phyloP scores from a whole-genome alignment of 2,888 invertebrate species.

The Pollenia amentaria region DNA sequence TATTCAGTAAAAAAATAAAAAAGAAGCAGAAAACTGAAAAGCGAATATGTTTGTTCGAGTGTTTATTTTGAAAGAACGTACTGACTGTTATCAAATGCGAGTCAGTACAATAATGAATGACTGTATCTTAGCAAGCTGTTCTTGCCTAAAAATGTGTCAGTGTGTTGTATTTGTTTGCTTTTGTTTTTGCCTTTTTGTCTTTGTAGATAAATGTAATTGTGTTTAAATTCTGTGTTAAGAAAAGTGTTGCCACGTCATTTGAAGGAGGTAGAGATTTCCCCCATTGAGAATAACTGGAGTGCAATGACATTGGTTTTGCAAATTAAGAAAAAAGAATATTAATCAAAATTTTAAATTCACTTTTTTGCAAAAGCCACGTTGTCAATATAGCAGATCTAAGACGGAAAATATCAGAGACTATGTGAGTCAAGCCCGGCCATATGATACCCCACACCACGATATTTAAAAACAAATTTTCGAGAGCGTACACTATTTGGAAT shows the following conservation, averaged over 20 bases:
- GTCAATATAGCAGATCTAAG: no score
- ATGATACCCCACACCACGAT: no score
- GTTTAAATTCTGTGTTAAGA: background rate
- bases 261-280: no score
- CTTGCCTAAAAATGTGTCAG: background rate
- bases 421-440: no score
- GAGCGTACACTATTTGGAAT: no score
- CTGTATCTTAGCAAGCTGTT: background rate
- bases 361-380: no score
- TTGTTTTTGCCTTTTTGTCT: background rate
- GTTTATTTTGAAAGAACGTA: background rate
- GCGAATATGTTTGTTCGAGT: background rate
- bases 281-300: no score
- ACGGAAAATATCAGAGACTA: no score
- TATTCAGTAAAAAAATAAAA: constrained; percentile 9
- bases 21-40: background rate
- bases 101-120: background rate
- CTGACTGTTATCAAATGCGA: constrained; percentile 16
- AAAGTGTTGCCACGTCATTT: background rate
- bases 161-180: background rate
- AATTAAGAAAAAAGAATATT: no score
- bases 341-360: no score
- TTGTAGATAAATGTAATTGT: background rate
- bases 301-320: no score
- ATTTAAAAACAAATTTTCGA: no score